Evolutionary conservation across 2,888 invertebrate species (phyloP), one percentile per base, ranked within the genome.

Genomic region (Hipparchia semele): DNA sequence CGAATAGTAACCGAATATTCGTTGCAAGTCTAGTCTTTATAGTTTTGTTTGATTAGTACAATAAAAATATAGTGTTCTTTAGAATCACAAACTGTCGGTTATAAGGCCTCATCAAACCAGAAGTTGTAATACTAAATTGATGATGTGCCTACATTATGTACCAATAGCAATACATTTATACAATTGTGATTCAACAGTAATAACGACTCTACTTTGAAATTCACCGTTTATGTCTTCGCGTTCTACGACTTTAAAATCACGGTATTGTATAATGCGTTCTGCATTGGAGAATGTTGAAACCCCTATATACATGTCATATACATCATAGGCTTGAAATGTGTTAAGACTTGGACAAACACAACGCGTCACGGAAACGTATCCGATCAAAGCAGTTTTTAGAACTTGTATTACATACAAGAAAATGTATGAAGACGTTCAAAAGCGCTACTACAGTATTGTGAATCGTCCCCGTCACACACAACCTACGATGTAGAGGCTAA

Each of bases 251-350:
- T 23, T 65, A 33, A 51, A 65, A 53, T 53, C 8, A 65, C 6
- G 23, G 53, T 53, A 65, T 53, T 53, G 53, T 65, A 33, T 68
- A 59, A 68, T 59, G 49, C 49, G 23, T 46, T 59, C 68, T 67
- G 54, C 12, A 68, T 68, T 68, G 23, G 49, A 45, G 39, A 13
- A 71, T 71, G 68, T 54, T n/a, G 68, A 68, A 74, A 74, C 70
- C 61, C 68, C 61, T 23, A 70, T 68, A 62, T 68, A 69, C 58
- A 49, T 75, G 66, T 66, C 68, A 69, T 62, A 60, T 13, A 64
- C 51, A 12, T 65, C 68, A 73, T 71, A 72, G 70, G 51, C 58
- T 66, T 54, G 61, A 67, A 72, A 66, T 70, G 70, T 23, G 46
- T 45, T 13, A 62, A 49, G 62, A 12, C 12, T 53, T 12, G 53